Evolutionary conservation across 2,888 invertebrate species (phyloP), one percentile per base, ranked within the genome.

Genomic region (Cephalotes varians): DNA sequence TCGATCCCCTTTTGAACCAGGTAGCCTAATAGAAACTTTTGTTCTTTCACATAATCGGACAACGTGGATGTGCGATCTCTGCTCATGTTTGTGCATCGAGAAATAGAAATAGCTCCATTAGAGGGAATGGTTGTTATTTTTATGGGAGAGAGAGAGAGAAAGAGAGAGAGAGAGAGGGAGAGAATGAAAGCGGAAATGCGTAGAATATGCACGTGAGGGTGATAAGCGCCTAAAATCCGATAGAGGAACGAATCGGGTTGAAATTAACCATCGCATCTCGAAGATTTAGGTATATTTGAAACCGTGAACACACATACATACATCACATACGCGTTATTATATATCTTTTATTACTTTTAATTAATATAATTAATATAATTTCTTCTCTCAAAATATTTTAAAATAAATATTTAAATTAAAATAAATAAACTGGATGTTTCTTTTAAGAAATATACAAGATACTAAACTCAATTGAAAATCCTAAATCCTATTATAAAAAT

Each of bases 1-100:
- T 60, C 34, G 44, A 79, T 44, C 12, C 82, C 86, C 82, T 81
- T 40, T 85, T 60, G 62, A 62, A 81, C 64, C 83, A 72, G 56
- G 65, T 67, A 74, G 54, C 54, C 64, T 77, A 54, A 54, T 44
- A 37, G 25, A 56, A 40, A 21, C 21, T 77, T 79, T 56, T 15
- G 18, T 56, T 79, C 56, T 79, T 44, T 69, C 44, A 25, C 44
- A n/a, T 25, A 37, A 77, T n/a, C 60, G 37, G 51, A 47, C 21
- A 77, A 60, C 54, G 54, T 77, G 72, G 15, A 56, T 56, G 47
- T 65, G 80, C 85, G 69, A 80, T 85, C 51, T 25, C 54, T 58
- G 49, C 47, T 85, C 34, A 81, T 51, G 21, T 77, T 76, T 65
- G 40, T 28, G 76, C 64, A 76, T 81, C 51, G 64, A 81, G 12